Conservation (phyloP, 2,113 vertebrate genomes). For the Malurus cyaneus region DNA sequence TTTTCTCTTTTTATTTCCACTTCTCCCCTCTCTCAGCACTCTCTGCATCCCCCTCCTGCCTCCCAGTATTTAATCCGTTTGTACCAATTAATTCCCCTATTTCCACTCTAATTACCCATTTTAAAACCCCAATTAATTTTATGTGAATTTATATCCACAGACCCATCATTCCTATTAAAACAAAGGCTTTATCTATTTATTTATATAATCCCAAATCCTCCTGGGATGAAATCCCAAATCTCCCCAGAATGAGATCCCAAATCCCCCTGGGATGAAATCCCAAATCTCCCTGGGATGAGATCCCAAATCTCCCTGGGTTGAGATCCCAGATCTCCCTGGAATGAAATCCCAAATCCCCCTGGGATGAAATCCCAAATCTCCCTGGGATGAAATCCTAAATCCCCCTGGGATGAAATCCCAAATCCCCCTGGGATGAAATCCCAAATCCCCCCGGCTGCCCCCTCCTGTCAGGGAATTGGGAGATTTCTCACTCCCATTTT, state of each 20-base stretch:
- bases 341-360: not conserved
- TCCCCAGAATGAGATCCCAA: not conserved
- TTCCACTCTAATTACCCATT: not conserved
- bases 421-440: not conserved
- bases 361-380: too few relatives aligned
- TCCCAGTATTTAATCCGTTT: not conserved
- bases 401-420: not conserved
- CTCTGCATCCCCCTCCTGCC: not conserved
- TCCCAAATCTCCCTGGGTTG: not conserved
- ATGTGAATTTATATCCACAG: not conserved
- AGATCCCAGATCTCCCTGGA: not conserved
- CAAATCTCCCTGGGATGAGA: not conserved
- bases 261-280: not conserved
- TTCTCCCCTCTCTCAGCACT: not conserved
- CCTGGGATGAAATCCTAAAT: not conserved
- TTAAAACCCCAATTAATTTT: not conserved
- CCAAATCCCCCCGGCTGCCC: not conserved
- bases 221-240: not conserved
- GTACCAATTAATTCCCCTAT: not conserved
- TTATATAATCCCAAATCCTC: not conserved
- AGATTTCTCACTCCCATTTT: not conserved
- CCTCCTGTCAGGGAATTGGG: fast-evolving
- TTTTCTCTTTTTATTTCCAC: not conserved
- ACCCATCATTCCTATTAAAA: not conserved
- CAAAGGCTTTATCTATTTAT: not conserved